These are phyloP conservation scores for Cyphotilapia sp. DNA, from an alignment of 2,113 vertebrate genomes.

Conservation along the genomic window DNA sequence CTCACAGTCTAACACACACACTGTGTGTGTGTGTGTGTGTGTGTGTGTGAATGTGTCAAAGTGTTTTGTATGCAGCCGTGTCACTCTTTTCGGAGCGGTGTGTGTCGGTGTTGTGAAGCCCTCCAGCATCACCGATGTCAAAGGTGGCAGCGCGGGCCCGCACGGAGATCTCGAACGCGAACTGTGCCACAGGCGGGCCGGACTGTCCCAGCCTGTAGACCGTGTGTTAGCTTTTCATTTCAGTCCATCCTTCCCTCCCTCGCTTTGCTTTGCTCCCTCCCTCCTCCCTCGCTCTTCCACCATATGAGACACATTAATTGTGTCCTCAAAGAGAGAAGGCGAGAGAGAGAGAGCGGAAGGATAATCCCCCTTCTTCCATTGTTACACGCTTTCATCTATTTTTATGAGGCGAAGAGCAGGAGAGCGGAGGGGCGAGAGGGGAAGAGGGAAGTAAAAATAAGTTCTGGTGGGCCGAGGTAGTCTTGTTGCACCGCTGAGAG, in stretches of 20 bases:
- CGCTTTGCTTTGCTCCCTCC: background rate
- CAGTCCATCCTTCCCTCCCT: background rate
- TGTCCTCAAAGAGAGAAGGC: conserved; percentile 29
- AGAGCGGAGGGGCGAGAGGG: background rate
- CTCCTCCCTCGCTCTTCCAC: background rate
- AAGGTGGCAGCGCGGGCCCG: background rate
- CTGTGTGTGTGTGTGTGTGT: background rate
- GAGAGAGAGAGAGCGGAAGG: background rate
- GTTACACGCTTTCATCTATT: conserved; percentile 65
- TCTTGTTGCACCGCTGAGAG: conserved; percentile 16
- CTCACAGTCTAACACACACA: too few species aligned
- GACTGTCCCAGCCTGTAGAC: background rate
- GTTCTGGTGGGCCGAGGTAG: conserved; percentile 10
- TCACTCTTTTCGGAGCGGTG: background rate
- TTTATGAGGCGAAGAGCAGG: conserved; percentile 41
- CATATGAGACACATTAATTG: conserved; percentile 49
- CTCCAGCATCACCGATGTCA: background rate
- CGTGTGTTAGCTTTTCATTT: conserved; percentile 31
- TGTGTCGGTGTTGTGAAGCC: background rate
- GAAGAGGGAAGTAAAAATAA: conserved; percentile 25
- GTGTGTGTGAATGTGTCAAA: background rate
- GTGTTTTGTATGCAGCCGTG: background rate
- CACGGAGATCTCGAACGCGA: background rate
- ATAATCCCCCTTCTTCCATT: conserved; percentile 54
- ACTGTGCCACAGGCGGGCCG: background rate